phyloP scores from a whole-genome alignment of 2,113 vertebrate genomes.

The Eonycteris spelaea region DNA sequence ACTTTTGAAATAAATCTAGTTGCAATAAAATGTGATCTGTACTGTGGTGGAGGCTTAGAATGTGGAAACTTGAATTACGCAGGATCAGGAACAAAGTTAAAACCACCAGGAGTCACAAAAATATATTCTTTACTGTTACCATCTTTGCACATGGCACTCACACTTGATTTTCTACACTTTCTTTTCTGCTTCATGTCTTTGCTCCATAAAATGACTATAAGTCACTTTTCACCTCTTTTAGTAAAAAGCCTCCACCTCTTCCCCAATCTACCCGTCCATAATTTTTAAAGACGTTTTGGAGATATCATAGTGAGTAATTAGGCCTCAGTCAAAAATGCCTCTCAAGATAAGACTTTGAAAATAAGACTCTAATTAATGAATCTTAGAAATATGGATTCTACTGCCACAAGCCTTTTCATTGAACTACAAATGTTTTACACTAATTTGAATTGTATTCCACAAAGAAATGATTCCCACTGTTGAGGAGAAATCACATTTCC shows the following conservation, averaged over 20 bases:
- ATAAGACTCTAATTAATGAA: neutral
- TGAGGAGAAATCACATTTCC: too few relatives aligned
- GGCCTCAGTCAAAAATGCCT: neutral
- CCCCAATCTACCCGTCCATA: neutral
- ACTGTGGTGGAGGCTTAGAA: neutral
- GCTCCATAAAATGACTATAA: neutral
- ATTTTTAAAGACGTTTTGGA: neutral
- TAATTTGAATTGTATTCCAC: too few relatives aligned
- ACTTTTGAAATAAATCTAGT: neutral
- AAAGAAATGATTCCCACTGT: too few relatives aligned
- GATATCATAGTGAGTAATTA: neutral
- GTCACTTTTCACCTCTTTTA: neutral
- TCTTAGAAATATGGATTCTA: neutral
- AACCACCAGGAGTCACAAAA: neutral
- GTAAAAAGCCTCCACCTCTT: neutral
- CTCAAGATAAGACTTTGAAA: neutral
- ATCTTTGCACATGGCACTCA: neutral
- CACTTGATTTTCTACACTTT: neutral
- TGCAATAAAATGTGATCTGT: neutral
- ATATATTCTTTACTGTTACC: neutral
- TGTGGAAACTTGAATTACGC: neutral
- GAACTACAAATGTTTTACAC: too few relatives aligned
- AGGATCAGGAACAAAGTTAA: neutral
- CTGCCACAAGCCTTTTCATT: too few relatives aligned
- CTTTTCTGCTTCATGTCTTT: neutral